phyloP scores from a whole-genome alignment of 2,113 vertebrate genomes.

The Ursus arctos region DNA sequence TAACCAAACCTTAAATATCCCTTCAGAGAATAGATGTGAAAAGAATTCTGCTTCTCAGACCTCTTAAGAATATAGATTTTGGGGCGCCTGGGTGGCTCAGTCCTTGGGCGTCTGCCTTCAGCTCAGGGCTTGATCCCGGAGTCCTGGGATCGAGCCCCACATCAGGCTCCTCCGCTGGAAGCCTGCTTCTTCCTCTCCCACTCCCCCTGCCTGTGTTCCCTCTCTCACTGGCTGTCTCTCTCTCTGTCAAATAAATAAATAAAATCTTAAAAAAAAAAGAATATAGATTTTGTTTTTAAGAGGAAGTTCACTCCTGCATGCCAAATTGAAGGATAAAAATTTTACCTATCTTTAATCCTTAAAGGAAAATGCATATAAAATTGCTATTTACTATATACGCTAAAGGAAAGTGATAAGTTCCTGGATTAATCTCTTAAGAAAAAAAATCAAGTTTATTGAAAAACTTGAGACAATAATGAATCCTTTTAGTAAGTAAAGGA shows the following conservation, averaged over 20 bases:
- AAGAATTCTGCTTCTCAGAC: slow-evolving; percentile 64
- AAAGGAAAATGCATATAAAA: slow-evolving; percentile 75
- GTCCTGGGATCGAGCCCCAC: too few species aligned
- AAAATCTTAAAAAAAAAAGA: slow-evolving; percentile 14
- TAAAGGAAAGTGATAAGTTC: slow-evolving; percentile 76
- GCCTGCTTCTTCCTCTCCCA: too few species aligned
- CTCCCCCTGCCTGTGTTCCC: too few species aligned
- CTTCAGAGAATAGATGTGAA: slow-evolving; percentile 76
- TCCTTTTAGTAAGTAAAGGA: slow-evolving; percentile 65
- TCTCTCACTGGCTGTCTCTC: too few species aligned
- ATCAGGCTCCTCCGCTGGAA: too few species aligned
- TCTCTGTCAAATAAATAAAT: too few species aligned
- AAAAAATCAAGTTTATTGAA: neutral
- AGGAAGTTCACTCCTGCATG: slow-evolving; percentile 77
- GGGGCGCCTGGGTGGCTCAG: neutral
- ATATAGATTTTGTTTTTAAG: slow-evolving; percentile 83
- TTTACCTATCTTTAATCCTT: slow-evolving; percentile 81
- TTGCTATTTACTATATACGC: slow-evolving; percentile 67
- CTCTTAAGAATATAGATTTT: slow-evolving; percentile 83
- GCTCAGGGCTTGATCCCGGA: too few species aligned
- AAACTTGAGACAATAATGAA: slow-evolving; percentile 72
- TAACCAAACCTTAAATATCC: slow-evolving; percentile 80
- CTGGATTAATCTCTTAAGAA: slow-evolving; percentile 52
- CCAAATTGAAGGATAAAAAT: slow-evolving; percentile 79
- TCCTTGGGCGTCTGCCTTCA: too few species aligned